Conservation (phyloP, 2,888 invertebrate genomes). For the Darwinula stevensoni region DNA sequence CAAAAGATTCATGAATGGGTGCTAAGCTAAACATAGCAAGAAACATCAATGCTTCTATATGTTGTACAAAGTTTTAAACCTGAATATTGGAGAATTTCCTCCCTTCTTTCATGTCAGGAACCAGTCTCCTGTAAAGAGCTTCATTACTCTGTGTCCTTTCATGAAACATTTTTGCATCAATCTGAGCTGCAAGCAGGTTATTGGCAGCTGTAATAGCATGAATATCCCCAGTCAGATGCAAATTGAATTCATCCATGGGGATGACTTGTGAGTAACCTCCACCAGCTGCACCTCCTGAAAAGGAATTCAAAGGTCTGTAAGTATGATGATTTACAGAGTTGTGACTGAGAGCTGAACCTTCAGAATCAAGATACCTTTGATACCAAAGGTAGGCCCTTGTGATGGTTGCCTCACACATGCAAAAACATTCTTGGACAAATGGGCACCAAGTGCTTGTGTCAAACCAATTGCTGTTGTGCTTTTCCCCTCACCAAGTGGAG, state of each 20-base stretch:
- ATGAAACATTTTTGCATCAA: slow-evolving; percentile 89
- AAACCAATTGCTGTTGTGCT: slow-evolving; percentile 81
- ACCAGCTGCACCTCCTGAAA: slow-evolving; percentile 69
- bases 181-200: slow-evolving; percentile 85
- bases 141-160: slow-evolving; percentile 70
- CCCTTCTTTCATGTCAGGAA: slow-evolving; percentile 47
- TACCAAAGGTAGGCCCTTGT: slow-evolving; percentile 96
- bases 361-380: slow-evolving; percentile 52
- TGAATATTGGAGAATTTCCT: slow-evolving; percentile 39
- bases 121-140: slow-evolving; percentile 56
- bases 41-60: slow-evolving; percentile 5
- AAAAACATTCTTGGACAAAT: slow-evolving; percentile 53
- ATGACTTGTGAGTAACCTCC: slow-evolving; percentile 89
- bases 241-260: slow-evolving; percentile 98
- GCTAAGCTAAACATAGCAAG: slow-evolving; percentile 5
- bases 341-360: no score
- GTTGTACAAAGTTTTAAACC: slow-evolving; percentile 1
- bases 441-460: slow-evolving; percentile 65
- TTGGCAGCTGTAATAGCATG: slow-evolving; percentile 96
- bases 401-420: slow-evolving; percentile 90
- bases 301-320: no score
- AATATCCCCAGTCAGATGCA: slow-evolving; percentile 90
- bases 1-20: no score
- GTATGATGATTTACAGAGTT: no score
- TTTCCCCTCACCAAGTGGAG: slow-evolving; percentile 96